phyloP scores from a whole-genome alignment of 2,113 vertebrate genomes.

The Melozone crissalis region DNA sequence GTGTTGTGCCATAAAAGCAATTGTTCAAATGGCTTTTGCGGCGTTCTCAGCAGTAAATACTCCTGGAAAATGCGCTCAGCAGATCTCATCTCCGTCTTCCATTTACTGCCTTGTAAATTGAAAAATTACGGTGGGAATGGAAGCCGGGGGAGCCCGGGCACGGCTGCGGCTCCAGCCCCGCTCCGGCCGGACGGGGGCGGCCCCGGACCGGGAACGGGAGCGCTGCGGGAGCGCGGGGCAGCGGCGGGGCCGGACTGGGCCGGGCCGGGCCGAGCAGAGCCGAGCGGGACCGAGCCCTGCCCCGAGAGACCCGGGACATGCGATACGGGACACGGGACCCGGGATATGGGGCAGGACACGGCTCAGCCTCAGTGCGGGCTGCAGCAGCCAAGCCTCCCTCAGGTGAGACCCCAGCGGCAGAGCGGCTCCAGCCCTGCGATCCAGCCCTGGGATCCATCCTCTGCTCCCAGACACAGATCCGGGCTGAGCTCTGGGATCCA shows the following conservation, averaged over 20 bases:
- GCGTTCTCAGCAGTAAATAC: constrained; percentile 23
- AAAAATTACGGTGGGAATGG: neutral
- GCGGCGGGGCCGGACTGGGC: too few species aligned
- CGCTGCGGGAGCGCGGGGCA: too few species aligned
- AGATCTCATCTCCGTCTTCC: neutral
- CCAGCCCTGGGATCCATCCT: too few species aligned
- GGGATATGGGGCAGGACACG: neutral
- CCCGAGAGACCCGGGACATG: neutral
- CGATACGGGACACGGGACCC: too few species aligned
- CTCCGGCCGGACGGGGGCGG: neutral
- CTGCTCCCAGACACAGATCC: neutral
- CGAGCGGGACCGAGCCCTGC: neutral
- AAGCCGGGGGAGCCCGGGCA: rapidly evolving
- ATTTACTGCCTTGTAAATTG: constrained; percentile 7
- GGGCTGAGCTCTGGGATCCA: neutral
- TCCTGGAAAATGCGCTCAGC: neutral
- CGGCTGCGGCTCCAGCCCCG: neutral
- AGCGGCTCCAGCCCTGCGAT: neutral
- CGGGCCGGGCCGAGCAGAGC: too few species aligned
- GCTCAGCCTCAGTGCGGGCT: neutral
- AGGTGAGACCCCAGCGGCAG: neutral
- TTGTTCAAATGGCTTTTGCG: neutral
- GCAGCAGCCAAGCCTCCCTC: neutral
- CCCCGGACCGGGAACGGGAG: neutral
- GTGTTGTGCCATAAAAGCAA: constrained; percentile 21